Base-by-base conservation (phyloP, 2,113 vertebrate species). In the Anolis sagrei region DNA sequence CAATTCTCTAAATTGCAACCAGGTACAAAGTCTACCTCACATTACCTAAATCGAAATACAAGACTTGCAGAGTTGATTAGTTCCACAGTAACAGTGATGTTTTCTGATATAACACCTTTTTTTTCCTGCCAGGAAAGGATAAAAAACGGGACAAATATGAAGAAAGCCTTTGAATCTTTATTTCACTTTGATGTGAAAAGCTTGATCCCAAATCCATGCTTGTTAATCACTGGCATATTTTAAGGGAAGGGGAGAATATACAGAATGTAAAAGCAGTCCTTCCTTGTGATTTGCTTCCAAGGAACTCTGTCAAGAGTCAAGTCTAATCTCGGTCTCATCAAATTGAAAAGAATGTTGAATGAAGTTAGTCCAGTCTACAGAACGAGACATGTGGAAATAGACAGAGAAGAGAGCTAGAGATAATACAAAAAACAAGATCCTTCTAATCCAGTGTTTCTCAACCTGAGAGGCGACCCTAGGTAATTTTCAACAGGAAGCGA, bases 71-170 rank as follows among this genome's bases (percentile, higher is more conserved):
- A 0, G 1, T 0, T 0, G 79, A 27, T 72, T 87, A 2, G 3
- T 69, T 14, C 8, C 68, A 54, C 0, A 49, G n/a, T 2, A 7
- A 8, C 4, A 32, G 2, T 7, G 48, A 16, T 64, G 6, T 6
- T 3, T n/a, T 51, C 48, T 9, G 0, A 11, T 77, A 3, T 49
- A 16, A 79, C 44, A 2, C 39, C 21, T n/a, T 8, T 16, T 10
- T 76, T 8, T 16, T 10, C 68, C 27, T n/a, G 27, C 1, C n/a
- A 48, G 77, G 74, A 7, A 4, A 49, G 39, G 0, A 0, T 2
- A 1, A 62, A 54, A 44, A 90, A 79, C 11, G 36, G 70, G 74
- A 51, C 58, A 87, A 85, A 7, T 49, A 69, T 44, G 10, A 62
- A 19, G 25, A 62, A 61, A 16, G 51, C 7, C n/a, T 19, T 0